Base-by-base conservation (phyloP, 2,797 vertebrate genomes). In the Parambassis ranga region DNA sequence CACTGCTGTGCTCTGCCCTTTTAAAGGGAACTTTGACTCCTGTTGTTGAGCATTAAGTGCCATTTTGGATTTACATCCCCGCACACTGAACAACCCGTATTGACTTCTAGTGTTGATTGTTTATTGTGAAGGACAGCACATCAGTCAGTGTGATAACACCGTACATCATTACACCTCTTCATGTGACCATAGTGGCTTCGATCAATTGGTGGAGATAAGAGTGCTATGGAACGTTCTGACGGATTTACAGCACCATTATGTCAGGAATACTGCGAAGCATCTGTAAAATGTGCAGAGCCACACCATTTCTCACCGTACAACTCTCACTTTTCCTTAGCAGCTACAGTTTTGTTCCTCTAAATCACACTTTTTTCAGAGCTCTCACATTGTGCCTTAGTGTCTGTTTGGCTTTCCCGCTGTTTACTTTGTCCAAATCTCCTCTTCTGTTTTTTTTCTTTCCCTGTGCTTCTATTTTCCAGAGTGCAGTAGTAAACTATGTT, bases 401-500 rank as follows among this genome's bases (percentile, higher is more conserved):
- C 1, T 62, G 48, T 79, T 53, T 58, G 15, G 11, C 31, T 42
- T 33, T 44, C 43, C 71, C 19, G 35, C 10, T 42, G 8, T 64
- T 68, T 32, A 24, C 42, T 55, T 59, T 64, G 32, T 64, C 41
- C 8, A 31, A 37, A 47, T 64, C 22, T 14, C 14, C 11, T 48
- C n/a, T 6, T 49, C 5, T 16, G 30, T 14, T 23, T 26, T 36
- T 22, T 46, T 31, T 5, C 51, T 35, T 48, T 55, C 46, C 35
- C n/a, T 7, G 11, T 23, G 53, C 38, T 18, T 79, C 56, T 71
- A 71, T 78, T 83, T 81, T 68, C 62, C 48, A 70, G 65, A 83
- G 76, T 77, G 84, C 76, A 80, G 66, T 33, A 69, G 59, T 86
- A 81, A 87, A 85, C 77, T 84, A 78, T 55, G 72, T 70, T 89